Percentiles rank a stretch among this genome's conserved stretches.
Evolutionary conservation across 2,888 invertebrate species (phyloP).

Genomic region (Lithophane leautieri): DNA sequence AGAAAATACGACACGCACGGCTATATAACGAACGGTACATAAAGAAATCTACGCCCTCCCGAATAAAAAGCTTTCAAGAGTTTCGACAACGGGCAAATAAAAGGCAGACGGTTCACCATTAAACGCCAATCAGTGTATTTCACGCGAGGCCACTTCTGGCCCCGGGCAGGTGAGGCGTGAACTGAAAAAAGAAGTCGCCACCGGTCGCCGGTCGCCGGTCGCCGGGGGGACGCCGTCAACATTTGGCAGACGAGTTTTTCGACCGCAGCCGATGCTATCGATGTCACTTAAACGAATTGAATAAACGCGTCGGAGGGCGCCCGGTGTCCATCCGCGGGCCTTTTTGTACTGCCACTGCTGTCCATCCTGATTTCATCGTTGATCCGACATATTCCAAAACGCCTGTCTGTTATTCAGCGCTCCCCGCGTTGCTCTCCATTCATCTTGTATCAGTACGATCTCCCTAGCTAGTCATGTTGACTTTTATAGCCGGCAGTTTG

Average conservation of each 20-base stretch:
- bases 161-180: conserved; percentile 84
- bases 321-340: conserved; percentile 70
- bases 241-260: conserved; percentile 87
- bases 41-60: conserved; percentile 67
- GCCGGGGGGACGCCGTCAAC: conserved; percentile 80
- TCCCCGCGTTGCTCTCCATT: conserved; percentile 61
- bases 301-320: conserved; percentile 86
- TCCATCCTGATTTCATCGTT: conserved; percentile 67
- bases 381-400: conserved; percentile 68
- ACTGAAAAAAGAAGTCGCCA: conserved; percentile 84
- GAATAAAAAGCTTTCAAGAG: conserved; percentile 71
- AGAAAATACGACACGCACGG: conserved; percentile 53
- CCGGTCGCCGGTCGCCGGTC: conserved; percentile 73
- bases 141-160: conserved; percentile 80
- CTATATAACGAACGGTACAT: conserved; percentile 63
- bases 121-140: conserved; percentile 86
- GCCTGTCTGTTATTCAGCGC: conserved; percentile 62
- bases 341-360: conserved; percentile 70
- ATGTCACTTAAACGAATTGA: conserved; percentile 90
- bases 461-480: conserved; percentile 48
- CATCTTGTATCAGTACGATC: conserved; percentile 56
- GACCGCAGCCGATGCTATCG: conserved; percentile 87
- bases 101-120: conserved; percentile 78
- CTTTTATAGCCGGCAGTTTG: conserved; percentile 62
- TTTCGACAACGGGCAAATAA: conserved; percentile 70